phyloP scores from a whole-genome alignment of 2,888 invertebrate species.

The Serrognathus titanus region DNA sequence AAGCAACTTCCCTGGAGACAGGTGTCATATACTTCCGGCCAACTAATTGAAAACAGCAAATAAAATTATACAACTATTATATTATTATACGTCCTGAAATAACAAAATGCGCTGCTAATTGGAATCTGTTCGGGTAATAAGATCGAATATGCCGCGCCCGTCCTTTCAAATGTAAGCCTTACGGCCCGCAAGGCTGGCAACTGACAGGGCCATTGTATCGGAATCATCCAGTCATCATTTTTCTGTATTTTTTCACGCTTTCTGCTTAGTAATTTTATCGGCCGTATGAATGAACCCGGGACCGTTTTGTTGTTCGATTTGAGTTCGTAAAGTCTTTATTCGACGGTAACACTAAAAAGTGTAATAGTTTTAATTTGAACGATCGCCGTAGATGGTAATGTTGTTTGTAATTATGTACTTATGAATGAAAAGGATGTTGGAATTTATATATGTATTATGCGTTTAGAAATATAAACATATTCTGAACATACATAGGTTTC shows the following conservation, averaged over 20 bases:
- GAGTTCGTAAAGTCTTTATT: not conserved
- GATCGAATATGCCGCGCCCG: slow-evolving; percentile 34
- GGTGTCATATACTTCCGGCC: slow-evolving; percentile 43
- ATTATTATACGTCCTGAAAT: slow-evolving; percentile 40
- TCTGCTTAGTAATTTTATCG: slow-evolving; percentile 20
- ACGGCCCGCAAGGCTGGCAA: slow-evolving; percentile 25
- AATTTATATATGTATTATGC: too few relatives aligned
- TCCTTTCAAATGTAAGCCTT: slow-evolving; percentile 32
- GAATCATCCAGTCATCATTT: slow-evolving; percentile 38
- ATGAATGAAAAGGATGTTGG: too few relatives aligned
- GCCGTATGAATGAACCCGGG: slow-evolving; percentile 16
- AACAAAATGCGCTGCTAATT: slow-evolving; percentile 43
- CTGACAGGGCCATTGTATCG: slow-evolving; percentile 36
- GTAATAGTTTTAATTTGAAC: not conserved
- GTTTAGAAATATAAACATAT: too few relatives aligned
- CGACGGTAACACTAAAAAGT: not conserved
- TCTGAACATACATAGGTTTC: too few relatives aligned
- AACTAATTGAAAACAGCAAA: slow-evolving; percentile 40
- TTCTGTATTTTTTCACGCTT: slow-evolving; percentile 18
- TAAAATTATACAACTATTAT: slow-evolving; percentile 43
- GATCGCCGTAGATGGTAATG: too few relatives aligned
- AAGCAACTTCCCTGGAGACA: slow-evolving; percentile 36
- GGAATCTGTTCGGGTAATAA: slow-evolving; percentile 40
- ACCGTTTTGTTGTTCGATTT: slow-evolving; percentile 16
- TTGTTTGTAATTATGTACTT: too few relatives aligned